These are phyloP conservation scores for Drosophila baimaii DNA, from an alignment of 1,140 invertebrate genomes.

Conservation along the genomic window DNA sequence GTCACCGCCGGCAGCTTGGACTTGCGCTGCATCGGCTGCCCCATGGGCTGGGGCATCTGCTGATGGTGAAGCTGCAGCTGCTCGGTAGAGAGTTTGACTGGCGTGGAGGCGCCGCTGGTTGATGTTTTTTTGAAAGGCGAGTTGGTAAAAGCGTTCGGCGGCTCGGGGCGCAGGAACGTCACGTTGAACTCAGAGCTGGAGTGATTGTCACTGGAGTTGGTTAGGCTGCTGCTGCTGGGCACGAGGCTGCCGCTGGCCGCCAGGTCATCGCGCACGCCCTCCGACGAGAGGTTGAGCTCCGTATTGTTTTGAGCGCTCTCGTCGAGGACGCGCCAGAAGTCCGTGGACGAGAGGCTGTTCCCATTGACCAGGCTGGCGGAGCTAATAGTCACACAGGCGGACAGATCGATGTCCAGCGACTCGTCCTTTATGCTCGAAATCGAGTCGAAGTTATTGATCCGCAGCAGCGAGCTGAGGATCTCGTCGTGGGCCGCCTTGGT, in stretches of 20 bases:
- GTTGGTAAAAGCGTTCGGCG: conserved; percentile 72
- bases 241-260: conserved; percentile 27
- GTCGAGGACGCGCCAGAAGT: conserved; percentile 81
- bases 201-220: conserved; percentile 55
- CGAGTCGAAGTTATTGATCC: conserved; percentile 81
- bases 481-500: conserved; percentile 78
- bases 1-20: conserved; percentile 59
- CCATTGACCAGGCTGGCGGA: conserved; percentile 73
- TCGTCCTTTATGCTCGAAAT: conserved; percentile 83
- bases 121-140: conserved; percentile 70
- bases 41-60: conserved; percentile 32
- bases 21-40: conserved; percentile 56
- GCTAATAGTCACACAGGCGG: conserved; percentile 79
- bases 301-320: conserved; percentile 79
- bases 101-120: conserved; percentile 28
- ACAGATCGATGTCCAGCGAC: conserved; percentile 82
- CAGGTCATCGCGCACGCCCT: conserved; percentile 58
- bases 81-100: conserved; percentile 52
- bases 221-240: conserved; percentile 4
- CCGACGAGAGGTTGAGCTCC: conserved; percentile 64
- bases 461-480: conserved; percentile 75
- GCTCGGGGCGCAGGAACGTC: conserved; percentile 68
- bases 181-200: conserved; percentile 66
- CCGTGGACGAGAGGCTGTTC: conserved; percentile 78
- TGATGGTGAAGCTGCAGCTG: conserved; percentile 48